Percentiles rank a stretch among this genome's conserved stretches.
Conservation (phyloP, 2,888 invertebrate species). For the Taphrorychus bicolor region DNA sequence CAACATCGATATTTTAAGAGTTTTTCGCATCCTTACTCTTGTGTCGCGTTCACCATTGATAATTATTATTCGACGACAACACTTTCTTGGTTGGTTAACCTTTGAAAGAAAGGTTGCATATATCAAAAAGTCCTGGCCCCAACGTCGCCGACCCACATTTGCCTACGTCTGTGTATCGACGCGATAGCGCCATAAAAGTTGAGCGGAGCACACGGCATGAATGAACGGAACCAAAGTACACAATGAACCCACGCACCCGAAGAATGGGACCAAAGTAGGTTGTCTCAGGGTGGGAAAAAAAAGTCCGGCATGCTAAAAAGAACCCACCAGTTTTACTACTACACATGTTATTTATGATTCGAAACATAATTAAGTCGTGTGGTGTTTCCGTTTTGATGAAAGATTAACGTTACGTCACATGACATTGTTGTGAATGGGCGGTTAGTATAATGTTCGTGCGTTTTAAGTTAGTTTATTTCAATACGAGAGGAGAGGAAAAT, state of each 20-base stretch:
- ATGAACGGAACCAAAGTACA: slow-evolving; percentile 44
- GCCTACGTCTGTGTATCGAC: slow-evolving; percentile 29
- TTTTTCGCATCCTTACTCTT: too few relatives aligned
- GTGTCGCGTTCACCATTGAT: too few relatives aligned
- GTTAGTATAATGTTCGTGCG: too few relatives aligned
- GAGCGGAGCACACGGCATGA: slow-evolving; percentile 30
- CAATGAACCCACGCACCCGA: slow-evolving; percentile 35
- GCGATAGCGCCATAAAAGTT: slow-evolving; percentile 33
- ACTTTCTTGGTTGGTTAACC: too few relatives aligned
- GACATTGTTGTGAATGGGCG: neutral
- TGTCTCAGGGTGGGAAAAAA: slow-evolving; percentile 47
- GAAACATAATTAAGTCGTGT: slow-evolving; percentile 36
- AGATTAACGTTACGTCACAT: slow-evolving; percentile 20
- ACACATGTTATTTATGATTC: slow-evolving; percentile 44
- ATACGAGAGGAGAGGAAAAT: too few relatives aligned
- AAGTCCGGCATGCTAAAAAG: slow-evolving; percentile 42
- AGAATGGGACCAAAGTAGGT: slow-evolving; percentile 44
- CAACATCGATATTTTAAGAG: too few relatives aligned
- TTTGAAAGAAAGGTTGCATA: too few relatives aligned
- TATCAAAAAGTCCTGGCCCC: too few relatives aligned
- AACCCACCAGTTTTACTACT: slow-evolving; percentile 43
- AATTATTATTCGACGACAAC: neutral
- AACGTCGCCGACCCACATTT: neutral
- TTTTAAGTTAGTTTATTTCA: too few relatives aligned
- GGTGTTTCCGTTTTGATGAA: slow-evolving; percentile 35